A percentile compares a stretch with the other conserved stretches of the same genome.
Evolutionary conservation across 2,888 invertebrate genomes (phyloP).

Genomic region (Dascillus cervinus): DNA sequence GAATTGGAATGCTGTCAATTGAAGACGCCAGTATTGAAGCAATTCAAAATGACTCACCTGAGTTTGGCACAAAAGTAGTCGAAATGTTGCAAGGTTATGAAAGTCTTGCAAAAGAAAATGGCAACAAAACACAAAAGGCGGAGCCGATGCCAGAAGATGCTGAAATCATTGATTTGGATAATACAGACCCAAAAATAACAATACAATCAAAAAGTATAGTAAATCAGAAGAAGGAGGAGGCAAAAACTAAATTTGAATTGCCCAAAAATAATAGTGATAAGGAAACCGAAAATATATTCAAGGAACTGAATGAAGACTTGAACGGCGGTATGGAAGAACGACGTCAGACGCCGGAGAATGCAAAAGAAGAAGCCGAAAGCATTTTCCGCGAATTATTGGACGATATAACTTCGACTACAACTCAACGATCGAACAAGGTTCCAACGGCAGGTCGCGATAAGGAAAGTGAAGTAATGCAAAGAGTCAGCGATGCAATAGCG

Average conservation of each 20-base stretch:
- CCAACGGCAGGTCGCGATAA: conserved; percentile 12
- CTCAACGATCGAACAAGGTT: conserved; percentile 5
- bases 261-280: conserved; percentile 14
- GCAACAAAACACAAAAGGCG: conserved; percentile 9
- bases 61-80: conserved; percentile 25
- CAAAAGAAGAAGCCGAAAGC: conserved; percentile 26
- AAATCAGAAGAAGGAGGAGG: conserved; percentile 19
- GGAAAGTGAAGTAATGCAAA: conserved; percentile 28
- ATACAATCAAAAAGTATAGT: background rate
- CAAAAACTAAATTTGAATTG: background rate
- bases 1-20: conserved; percentile 23
- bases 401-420: conserved; percentile 22
- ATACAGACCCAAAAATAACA: background rate
- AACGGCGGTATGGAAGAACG: too few species aligned
- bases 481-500: conserved; percentile 33
- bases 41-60: conserved; percentile 9
- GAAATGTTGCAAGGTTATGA: conserved; percentile 27
- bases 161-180: conserved; percentile 25
- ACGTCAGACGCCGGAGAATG: conserved; percentile 8
- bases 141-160: conserved; percentile 25
- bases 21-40: conserved; percentile 35
- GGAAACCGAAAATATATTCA: conserved; percentile 27
- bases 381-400: conserved; percentile 35
- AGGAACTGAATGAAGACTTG: conserved; percentile 30
- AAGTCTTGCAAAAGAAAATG: conserved; percentile 13